These are phyloP conservation scores for Petrosia ficiformis DNA, from an alignment of 37 sponge, comb jelly and placozoan species.

Conservation along the genomic window DNA sequence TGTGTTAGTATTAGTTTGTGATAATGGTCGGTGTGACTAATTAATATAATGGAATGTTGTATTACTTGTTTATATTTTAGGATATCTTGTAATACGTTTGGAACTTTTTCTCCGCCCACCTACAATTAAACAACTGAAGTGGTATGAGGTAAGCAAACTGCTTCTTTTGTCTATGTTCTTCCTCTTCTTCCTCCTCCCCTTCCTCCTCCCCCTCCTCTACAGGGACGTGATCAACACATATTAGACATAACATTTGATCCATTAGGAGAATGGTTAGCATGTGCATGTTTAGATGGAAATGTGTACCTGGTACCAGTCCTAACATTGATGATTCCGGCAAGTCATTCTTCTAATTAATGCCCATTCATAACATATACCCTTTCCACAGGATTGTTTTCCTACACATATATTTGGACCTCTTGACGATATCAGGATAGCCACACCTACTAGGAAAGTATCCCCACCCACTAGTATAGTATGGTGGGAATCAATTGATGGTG, in stretches of 20 bases:
- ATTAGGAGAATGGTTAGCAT: conserved; percentile 83
- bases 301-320: conserved; percentile 64
- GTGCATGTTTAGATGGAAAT: conserved; percentile 63
- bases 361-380: not conserved
- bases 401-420: conserved; percentile 40
- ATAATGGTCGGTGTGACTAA: conserved; percentile 45
- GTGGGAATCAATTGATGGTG: conserved; percentile 75
- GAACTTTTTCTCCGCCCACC: conserved; percentile 6
- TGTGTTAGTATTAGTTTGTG: conserved; percentile 54
- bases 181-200: not conserved
- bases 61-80: conserved; percentile 11
- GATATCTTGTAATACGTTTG: conserved; percentile 42
- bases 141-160: conserved; percentile 67
- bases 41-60: not conserved
- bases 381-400: conserved; percentile 24
- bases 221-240: conserved; percentile 45
- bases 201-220: not conserved
- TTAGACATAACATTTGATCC: conserved; percentile 65
- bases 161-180: not conserved
- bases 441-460: conserved; percentile 42
- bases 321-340: conserved; percentile 24
- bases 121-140: conserved; percentile 62
- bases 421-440: conserved; percentile 48
- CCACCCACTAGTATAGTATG: conserved; percentile 76
- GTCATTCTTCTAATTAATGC: not conserved